phyloP scores from a whole-genome alignment of 2,113 vertebrate genomes.

The Trinectes maculatus region DNA sequence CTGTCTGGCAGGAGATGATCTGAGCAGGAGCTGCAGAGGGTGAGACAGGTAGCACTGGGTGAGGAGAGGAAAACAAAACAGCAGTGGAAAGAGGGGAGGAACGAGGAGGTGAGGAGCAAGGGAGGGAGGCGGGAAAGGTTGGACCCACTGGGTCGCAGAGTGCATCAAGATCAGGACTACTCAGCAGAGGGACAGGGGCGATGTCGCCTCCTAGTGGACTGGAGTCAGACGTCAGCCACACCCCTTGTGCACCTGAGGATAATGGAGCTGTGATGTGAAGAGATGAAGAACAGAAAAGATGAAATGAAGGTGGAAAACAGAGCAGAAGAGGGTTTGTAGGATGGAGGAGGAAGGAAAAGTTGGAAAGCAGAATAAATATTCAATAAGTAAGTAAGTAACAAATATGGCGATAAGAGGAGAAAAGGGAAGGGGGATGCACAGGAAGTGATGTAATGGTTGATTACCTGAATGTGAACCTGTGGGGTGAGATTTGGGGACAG shows the following conservation, averaged over 20 bases:
- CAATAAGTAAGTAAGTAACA: too few relatives aligned
- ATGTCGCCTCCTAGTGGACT: slow-evolving; percentile 33
- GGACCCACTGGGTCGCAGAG: slow-evolving; percentile 74
- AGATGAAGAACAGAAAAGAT: background rate
- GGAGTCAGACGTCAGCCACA: slow-evolving; percentile 23
- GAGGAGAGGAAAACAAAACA: slow-evolving; percentile 41
- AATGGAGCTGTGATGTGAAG: background rate
- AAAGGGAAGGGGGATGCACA: background rate
- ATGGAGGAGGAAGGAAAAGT: background rate
- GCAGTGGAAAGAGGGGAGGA: slow-evolving; percentile 37
- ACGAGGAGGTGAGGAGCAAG: slow-evolving; percentile 25
- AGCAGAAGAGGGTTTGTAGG: background rate
- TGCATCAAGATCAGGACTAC: slow-evolving; percentile 81
- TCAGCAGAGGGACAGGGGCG: slow-evolving; percentile 72
- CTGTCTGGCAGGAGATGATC: slow-evolving; percentile 56
- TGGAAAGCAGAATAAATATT: too few relatives aligned
- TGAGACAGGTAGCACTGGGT: slow-evolving; percentile 23
- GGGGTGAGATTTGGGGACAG: slow-evolving; percentile 35
- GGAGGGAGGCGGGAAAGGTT: slow-evolving; percentile 29
- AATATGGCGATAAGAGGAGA: background rate
- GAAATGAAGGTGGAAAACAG: background rate
- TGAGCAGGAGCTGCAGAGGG: slow-evolving; percentile 37
- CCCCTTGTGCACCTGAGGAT: slow-evolving; percentile 41
- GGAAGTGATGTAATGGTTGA: background rate
- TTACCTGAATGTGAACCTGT: slow-evolving; percentile 71